Evolutionary conservation across 2,888 invertebrate genomes (phyloP), one percentile per base, ranked within the genome.

Genomic region (Drosophila maculinotata): DNA sequence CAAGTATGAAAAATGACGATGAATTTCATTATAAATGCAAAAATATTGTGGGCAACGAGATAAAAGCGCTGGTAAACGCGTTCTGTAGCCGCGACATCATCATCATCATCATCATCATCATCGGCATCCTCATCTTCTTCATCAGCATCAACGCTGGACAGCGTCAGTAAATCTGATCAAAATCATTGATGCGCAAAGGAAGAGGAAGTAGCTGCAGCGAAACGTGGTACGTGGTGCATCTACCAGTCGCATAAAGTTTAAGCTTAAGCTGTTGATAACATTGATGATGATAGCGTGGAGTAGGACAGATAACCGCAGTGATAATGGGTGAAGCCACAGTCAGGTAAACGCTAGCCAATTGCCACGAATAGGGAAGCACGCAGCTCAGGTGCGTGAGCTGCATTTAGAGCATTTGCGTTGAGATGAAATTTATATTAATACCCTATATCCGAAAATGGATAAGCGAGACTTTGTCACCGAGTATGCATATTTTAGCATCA

Each of bases 1-100:
- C 72, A 70, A 87, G 82, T 76, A 81, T 82, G 87, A 87, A 82
- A 82, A 84, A 84, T 86, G 67, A 77, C 81, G 73, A 86, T 84
- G 86, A 86, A 83, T 87, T 84, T 83, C 76, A 88, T 88, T 81
- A 84, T 84, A 85, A 80, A 87, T 80, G 87, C 87, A 86, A 84
- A 80, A 80, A 77, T 83, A 83, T 69, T 68, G 60, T 66, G 70
- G 69, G 54, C 52, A 70, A 54, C 65, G 59, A 76, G 59, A 67
- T 62, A 41, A 54, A 63, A 69, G 59, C 39, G 63, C 36, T 59
- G 62, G 44, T 33, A 58, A 60, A 52, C 30, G 68, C 60, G 38
- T 14, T 45, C 62, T 56, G 62, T 60, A 56, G 38, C 47, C 49
- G 48, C 41, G 45, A 23, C 60, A 44, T 49, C 51, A 65, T 51